Conservation (phyloP, 2,888 invertebrate genomes). For the Hipparchia sbordonii region DNA sequence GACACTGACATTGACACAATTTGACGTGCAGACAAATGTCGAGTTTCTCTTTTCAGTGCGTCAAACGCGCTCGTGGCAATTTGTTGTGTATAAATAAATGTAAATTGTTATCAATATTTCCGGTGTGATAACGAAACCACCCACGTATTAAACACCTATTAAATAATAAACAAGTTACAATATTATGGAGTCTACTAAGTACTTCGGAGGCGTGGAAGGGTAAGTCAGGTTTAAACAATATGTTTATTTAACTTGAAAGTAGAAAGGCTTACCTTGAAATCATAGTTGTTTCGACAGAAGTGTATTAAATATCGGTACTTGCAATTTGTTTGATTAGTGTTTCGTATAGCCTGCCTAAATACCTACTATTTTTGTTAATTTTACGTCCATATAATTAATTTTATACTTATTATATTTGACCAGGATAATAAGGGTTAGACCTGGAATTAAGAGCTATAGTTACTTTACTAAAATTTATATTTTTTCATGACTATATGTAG, state of each 20-base stretch:
- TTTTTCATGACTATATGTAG: too few relatives aligned
- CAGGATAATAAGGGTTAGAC: too few relatives aligned
- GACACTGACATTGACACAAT: not conserved
- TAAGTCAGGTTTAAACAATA: slow-evolving; percentile 45
- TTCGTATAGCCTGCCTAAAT: not conserved
- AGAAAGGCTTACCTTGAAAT: slow-evolving; percentile 73
- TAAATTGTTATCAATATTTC: slow-evolving; percentile 41
- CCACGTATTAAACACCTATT: slow-evolving; percentile 31
- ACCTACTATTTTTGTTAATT: too few relatives aligned
- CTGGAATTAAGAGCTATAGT: too few relatives aligned
- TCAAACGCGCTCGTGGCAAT: slow-evolving; percentile 49
- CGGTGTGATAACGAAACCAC: slow-evolving; percentile 42
- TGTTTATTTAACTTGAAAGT: slow-evolving; percentile 55
- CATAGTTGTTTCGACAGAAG: slow-evolving; percentile 49
- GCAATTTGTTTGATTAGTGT: slow-evolving; percentile 5
- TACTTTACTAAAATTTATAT: too few relatives aligned
- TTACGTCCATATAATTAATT: too few relatives aligned
- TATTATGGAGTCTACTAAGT: slow-evolving; percentile 50
- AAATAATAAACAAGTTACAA: slow-evolving; percentile 38
- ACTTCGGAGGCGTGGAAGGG: slow-evolving; percentile 77
- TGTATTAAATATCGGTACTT: slow-evolving; percentile 10
- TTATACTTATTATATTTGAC: too few relatives aligned
- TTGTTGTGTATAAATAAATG: slow-evolving; percentile 42
- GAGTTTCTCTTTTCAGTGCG: slow-evolving; percentile 25
- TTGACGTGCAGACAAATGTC: not conserved